Evolutionary conservation across 2,113 vertebrate species (phyloP).

Genomic region (Lipotes vexillifer): DNA sequence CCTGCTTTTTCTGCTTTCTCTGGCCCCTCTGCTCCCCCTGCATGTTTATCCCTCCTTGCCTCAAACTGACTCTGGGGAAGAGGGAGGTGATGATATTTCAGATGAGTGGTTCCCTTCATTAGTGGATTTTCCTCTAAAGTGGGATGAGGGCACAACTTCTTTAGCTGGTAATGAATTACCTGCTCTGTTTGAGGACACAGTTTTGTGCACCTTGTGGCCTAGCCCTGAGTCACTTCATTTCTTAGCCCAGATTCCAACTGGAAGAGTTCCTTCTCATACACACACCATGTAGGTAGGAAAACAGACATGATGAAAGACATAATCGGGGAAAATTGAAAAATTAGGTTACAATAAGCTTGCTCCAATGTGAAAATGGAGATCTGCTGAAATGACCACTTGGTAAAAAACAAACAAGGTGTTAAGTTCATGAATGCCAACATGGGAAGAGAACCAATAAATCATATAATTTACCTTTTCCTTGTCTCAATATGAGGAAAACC

Average conservation of each 20-base stretch:
- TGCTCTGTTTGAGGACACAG: background rate
- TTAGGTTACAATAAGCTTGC: background rate
- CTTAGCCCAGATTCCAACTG: background rate
- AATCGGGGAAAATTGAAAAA: background rate
- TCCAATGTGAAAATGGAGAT: background rate
- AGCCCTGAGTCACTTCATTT: background rate
- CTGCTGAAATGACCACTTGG: background rate
- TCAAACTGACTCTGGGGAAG: background rate
- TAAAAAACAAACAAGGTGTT: background rate
- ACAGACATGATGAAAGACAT: background rate
- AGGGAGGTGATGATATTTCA: background rate
- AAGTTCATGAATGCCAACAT: background rate
- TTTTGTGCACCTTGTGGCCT: background rate
- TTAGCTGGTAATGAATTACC: background rate
- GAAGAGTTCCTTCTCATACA: background rate
- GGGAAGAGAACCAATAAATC: background rate
- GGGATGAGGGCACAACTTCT: background rate
- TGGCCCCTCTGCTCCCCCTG: background rate
- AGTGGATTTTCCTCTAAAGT: too few species aligned
- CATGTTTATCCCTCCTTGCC: background rate
- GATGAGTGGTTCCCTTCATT: background rate
- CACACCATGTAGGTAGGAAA: background rate
- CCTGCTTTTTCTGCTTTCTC: background rate
- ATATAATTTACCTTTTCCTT: background rate
- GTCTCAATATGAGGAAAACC: background rate